A percentile compares a stretch with the other conserved stretches of the same genome.
Evolutionary conservation across 2,888 invertebrate species (phyloP).

Genomic region (Dyspetes luteomarginatus): DNA sequence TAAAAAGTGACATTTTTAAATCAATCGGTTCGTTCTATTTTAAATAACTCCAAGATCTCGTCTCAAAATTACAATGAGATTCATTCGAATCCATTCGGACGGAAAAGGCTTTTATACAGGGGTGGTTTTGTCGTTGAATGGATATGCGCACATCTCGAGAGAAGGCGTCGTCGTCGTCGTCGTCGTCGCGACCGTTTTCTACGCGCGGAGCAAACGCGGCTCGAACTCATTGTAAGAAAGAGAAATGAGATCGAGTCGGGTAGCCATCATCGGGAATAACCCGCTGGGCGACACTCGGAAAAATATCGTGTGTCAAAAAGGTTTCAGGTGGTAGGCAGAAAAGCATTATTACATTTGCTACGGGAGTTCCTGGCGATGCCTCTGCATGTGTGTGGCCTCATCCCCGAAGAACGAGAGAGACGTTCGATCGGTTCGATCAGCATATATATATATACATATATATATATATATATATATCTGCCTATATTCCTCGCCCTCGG

Average conservation of each 20-base stretch:
- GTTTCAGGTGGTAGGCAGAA: constrained; percentile 49
- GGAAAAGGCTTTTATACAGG: constrained; percentile 58
- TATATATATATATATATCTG: not conserved
- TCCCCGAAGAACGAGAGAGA: constrained; percentile 44
- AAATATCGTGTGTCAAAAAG: constrained; percentile 70
- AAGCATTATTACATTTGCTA: constrained; percentile 35
- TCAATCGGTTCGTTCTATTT: not conserved
- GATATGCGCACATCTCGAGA: constrained; percentile 25
- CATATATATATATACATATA: constrained; percentile 29
- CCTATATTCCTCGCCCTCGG: constrained; percentile 67
- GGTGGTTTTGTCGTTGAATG: constrained; percentile 29
- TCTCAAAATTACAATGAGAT: constrained; percentile 58
- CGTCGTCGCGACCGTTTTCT: constrained; percentile 54
- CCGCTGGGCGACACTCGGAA: constrained; percentile 64
- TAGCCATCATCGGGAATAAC: constrained; percentile 23
- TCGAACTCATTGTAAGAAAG: not conserved
- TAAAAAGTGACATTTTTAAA: constrained; percentile 30
- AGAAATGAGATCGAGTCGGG: constrained; percentile 22
- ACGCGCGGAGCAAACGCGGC: constrained; percentile 26
- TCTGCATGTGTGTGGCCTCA: constrained; percentile 2
- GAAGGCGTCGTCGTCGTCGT: constrained; percentile 37
- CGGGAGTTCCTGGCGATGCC: constrained; percentile 20
- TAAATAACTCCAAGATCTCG: constrained; percentile 42
- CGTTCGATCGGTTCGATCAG: constrained; percentile 77
- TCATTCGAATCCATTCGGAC: constrained; percentile 65